Evolutionary conservation across 2,113 vertebrate genomes (phyloP).

Genomic region (Sapajus apella): DNA sequence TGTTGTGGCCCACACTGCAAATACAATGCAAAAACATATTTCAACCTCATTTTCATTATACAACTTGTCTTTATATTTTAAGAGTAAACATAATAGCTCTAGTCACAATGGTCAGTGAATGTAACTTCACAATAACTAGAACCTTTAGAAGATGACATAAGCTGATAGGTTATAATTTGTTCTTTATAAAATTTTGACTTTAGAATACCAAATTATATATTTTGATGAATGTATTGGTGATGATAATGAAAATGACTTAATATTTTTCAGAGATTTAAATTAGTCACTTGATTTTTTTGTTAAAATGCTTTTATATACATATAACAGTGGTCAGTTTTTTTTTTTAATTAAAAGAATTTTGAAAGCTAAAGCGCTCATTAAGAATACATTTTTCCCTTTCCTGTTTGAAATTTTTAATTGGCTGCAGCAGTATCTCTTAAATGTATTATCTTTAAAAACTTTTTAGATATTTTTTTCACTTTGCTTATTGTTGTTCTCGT

Average conservation of each 20-base stretch:
- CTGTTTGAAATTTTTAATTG: constrained; percentile 13
- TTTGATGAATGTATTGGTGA: background rate
- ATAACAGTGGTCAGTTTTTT: constrained; percentile 29
- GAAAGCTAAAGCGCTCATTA: constrained; percentile 21
- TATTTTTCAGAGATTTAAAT: constrained; percentile 50
- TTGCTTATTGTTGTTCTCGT: background rate
- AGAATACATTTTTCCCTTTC: constrained; percentile 14
- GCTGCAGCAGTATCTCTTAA: background rate
- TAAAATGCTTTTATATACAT: constrained; percentile 33
- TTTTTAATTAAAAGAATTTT: constrained; percentile 60
- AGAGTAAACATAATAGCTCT: background rate
- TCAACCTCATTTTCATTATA: background rate
- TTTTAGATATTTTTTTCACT: background rate
- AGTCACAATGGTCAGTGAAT: background rate
- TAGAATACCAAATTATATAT: constrained; percentile 23
- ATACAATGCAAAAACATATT: background rate
- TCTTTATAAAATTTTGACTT: constrained; percentile 24
- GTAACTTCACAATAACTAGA: background rate
- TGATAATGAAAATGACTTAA: background rate
- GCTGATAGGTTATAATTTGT: constrained; percentile 11
- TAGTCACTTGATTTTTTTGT: constrained; percentile 18
- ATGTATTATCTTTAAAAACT: constrained; percentile 1
- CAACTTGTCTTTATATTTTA: background rate
- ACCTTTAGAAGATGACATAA: background rate
- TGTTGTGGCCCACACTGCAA: background rate